phyloP scores from a whole-genome alignment of 2,797 vertebrate species.

The Cyprinella venusta region DNA sequence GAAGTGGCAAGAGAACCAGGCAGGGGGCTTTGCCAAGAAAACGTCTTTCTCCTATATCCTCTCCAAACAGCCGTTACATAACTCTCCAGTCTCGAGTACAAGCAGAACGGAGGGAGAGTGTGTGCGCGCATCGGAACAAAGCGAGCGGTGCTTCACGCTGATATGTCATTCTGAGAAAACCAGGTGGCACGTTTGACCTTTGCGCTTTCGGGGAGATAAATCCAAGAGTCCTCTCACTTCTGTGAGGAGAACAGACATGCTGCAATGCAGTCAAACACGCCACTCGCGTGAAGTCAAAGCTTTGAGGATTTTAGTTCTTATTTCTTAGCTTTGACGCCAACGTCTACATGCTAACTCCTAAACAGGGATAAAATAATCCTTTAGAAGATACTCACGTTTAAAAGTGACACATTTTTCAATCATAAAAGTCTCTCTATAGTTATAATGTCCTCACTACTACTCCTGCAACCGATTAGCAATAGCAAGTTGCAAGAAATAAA shows the following conservation, averaged over 20 bases:
- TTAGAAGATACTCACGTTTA: neutral
- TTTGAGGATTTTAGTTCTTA: neutral
- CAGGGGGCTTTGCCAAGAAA: conserved; percentile 60
- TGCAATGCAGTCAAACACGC: conserved; percentile 15
- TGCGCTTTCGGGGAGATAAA: conserved; percentile 19
- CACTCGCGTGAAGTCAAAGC: neutral
- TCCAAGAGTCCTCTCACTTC: conserved; percentile 23
- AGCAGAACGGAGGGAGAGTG: conserved; percentile 6
- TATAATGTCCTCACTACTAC: too few relatives aligned
- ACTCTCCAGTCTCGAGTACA: conserved; percentile 27
- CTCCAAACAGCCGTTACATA: conserved; percentile 52
- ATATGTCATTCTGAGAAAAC: conserved; percentile 30
- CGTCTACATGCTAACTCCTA: neutral
- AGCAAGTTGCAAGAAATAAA: neutral
- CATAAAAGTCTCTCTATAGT: too few relatives aligned
- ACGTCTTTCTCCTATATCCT: conserved; percentile 60
- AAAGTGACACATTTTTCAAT: neutral
- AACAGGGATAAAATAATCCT: neutral
- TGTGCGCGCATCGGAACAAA: neutral
- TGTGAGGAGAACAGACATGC: neutral
- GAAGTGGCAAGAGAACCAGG: conserved; percentile 38
- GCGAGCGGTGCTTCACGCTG: conserved; percentile 21
- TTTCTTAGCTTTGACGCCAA: neutral
- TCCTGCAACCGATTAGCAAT: neutral
- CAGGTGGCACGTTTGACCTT: conserved; percentile 40